Evolutionary conservation across 2,113 vertebrate genomes (phyloP).

Genomic region (Syngnathus floridae): DNA sequence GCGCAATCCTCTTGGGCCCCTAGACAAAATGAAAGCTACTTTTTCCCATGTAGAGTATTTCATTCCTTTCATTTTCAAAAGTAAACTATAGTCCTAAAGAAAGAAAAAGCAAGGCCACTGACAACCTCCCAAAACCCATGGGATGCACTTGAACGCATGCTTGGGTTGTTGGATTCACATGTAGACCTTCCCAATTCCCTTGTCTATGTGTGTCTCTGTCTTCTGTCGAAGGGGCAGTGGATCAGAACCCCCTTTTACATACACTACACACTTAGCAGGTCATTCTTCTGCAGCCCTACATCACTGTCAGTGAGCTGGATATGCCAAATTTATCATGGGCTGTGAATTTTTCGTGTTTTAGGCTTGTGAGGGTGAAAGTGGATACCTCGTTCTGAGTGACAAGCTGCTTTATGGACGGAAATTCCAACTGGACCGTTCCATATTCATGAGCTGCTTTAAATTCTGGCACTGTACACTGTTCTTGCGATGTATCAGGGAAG

Average conservation of each 20-base stretch:
- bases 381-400: conserved; percentile 73
- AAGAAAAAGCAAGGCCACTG: conserved; percentile 61
- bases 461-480: conserved; percentile 66
- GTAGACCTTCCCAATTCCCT: conserved; percentile 71
- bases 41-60: conserved; percentile 17
- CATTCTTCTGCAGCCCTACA: conserved; percentile 69
- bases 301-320: conserved; percentile 65
- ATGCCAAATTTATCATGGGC: conserved; percentile 71
- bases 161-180: conserved; percentile 67
- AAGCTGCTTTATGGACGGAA: conserved; percentile 72
- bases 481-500: conserved; percentile 62
- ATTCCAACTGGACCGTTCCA: conserved; percentile 69
- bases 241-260: conserved; percentile 71
- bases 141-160: conserved; percentile 68
- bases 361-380: conserved; percentile 70
- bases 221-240: conserved; percentile 71
- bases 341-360: conserved; percentile 70
- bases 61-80: conserved; percentile 55
- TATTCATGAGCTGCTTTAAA: conserved; percentile 78
- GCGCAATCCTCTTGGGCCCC: not conserved
- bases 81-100: conserved; percentile 56
- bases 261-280: conserved; percentile 69
- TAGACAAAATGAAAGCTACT: not conserved
- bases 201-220: conserved; percentile 71
- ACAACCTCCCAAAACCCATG: conserved; percentile 52